Evolutionary conservation across 1,140 invertebrate genomes (phyloP), one percentile per base, ranked within the genome.

Genomic region (Sesamia nonagrioides): DNA sequence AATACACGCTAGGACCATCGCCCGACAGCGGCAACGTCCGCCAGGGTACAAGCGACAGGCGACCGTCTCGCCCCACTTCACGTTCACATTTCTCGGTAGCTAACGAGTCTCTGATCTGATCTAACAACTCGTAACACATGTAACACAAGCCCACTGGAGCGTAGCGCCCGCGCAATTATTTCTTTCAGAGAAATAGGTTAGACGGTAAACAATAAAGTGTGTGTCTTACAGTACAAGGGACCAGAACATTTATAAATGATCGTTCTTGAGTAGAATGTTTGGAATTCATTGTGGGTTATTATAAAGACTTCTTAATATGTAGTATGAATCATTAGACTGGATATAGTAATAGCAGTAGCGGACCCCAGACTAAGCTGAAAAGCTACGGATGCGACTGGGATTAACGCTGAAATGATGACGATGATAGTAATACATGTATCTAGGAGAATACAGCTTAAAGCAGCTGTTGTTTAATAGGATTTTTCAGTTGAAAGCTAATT

Each of bases 71-170:
- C 21, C 78, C 78, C 84, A 82, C 79, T 69, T 75, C 69, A 42
- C 63, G 52, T 71, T 72, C 76, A 76, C 78, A 79, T 79, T 87
- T 88, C 82, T 81, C 82, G 18, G 84, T 71, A 77, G 52, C 75
- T 50, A 77, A 63, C 56, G 27, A 79, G 56, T 58, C 83, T 66
- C 78, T 78, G 73, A 80, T 86, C 82, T 88, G 80, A 89, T 87
- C 83, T 87, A 91, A 89, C 84, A 81, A 60, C 82, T 88, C 82
- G 85, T 88, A 89, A 92, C 82, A 86, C 78, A 82, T 86, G 90
- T 90, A 89, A 90, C 84, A 82, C 50, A 85, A 88, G 82, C 79
- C 73, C 82, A 54, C 78, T 74, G 66, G 78, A 80, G 52, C 83
- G 84, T 15, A 5, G 35, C 66, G 78, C 61, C 6, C 13, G 54